These are phyloP conservation scores for Pammene aurita DNA, from an alignment of 2,888 invertebrate species.

Conservation along the genomic window DNA sequence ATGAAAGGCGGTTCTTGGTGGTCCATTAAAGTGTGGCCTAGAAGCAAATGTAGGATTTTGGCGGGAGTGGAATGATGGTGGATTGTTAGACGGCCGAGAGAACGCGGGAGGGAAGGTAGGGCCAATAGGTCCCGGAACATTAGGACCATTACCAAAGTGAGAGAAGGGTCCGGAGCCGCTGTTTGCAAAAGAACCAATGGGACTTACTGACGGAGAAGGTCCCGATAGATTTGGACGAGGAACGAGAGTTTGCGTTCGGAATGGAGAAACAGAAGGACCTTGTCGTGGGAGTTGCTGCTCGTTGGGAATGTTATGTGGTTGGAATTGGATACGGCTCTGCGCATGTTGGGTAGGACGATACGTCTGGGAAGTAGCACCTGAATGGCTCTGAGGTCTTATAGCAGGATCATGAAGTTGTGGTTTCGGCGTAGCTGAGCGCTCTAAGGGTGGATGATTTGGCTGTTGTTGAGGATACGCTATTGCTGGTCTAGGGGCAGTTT, in stretches of 20 bases:
- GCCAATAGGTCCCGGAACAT: slow-evolving; percentile 64
- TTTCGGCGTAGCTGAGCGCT: slow-evolving; percentile 63
- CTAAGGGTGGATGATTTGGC: slow-evolving; percentile 59
- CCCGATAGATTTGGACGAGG: slow-evolving; percentile 67
- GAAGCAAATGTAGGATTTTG: slow-evolving; percentile 64
- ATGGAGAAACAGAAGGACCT: slow-evolving; percentile 69
- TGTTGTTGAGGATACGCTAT: slow-evolving; percentile 79
- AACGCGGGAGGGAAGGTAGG: slow-evolving; percentile 65
- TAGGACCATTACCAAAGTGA: slow-evolving; percentile 64
- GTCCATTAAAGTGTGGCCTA: slow-evolving; percentile 71
- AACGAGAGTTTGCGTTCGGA: slow-evolving; percentile 64
- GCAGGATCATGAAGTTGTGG: slow-evolving; percentile 58
- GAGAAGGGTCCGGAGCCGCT: slow-evolving; percentile 58
- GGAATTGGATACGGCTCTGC: slow-evolving; percentile 77
- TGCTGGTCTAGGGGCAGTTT: slow-evolving; percentile 86
- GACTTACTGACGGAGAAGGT: slow-evolving; percentile 59
- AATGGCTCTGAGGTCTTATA: slow-evolving; percentile 54
- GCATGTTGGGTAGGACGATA: slow-evolving; percentile 68
- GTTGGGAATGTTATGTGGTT: slow-evolving; percentile 69
- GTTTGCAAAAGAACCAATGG: slow-evolving; percentile 63
- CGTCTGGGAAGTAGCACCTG: slow-evolving; percentile 55
- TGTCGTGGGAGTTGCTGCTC: slow-evolving; percentile 77
- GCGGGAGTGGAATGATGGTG: slow-evolving; percentile 64
- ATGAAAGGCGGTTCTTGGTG: slow-evolving; percentile 72
- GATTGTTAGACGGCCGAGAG: slow-evolving; percentile 61